These are phyloP conservation scores for Rhinolophus sinicus DNA, from an alignment of 2,113 vertebrate species.

Conservation along the genomic window DNA sequence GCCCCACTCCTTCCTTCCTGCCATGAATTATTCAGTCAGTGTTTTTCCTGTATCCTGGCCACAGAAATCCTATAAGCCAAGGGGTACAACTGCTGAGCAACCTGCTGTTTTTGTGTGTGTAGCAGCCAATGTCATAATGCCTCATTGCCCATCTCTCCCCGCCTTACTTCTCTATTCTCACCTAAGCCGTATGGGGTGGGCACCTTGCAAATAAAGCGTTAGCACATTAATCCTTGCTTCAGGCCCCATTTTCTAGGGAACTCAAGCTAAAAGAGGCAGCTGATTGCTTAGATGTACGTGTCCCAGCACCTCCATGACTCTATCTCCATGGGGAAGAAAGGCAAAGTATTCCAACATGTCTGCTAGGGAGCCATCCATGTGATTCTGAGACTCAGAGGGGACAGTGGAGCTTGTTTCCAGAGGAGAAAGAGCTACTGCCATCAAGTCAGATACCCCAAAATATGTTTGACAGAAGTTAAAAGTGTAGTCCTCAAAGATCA, in stretches of 20 bases:
- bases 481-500: neutral
- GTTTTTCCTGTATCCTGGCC: neutral
- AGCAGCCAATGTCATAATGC: too few relatives aligned
- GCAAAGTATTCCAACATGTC: neutral
- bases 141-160: neutral
- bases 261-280: neutral
- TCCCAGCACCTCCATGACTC: too few relatives aligned
- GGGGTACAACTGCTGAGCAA: neutral
- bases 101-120: neutral
- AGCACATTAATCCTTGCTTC: neutral
- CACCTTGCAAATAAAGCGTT: neutral
- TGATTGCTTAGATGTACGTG: neutral
- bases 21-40: neutral
- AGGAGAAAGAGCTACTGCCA: neutral
- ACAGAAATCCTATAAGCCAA: neutral
- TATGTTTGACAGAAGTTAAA: neutral
- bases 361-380: neutral
- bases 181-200: neutral
- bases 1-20: neutral
- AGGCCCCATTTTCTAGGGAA: neutral
- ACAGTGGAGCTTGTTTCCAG: neutral
- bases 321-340: neutral
- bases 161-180: neutral
- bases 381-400: neutral
- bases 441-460: neutral